Evolutionary conservation across 2,888 invertebrate genomes (phyloP).

Genomic region (Erynnis tages): DNA sequence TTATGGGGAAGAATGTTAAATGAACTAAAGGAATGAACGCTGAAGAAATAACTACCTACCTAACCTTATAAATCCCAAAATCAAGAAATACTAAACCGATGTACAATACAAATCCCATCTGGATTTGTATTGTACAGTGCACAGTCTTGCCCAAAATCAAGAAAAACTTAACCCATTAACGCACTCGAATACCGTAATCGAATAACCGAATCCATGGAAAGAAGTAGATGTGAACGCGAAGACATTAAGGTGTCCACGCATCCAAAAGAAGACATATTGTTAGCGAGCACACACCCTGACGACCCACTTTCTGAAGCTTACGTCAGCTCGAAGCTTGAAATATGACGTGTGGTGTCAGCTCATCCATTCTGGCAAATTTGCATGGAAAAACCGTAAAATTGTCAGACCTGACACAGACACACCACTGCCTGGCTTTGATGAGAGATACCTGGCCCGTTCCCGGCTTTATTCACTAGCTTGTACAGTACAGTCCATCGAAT

Average conservation of each 20-base stretch:
- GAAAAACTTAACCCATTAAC: no score
- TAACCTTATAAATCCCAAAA: no score
- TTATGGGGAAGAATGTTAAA: no score
- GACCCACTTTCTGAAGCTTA: slow-evolving; percentile 28
- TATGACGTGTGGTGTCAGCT: slow-evolving; percentile 50
- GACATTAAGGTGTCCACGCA: slow-evolving; percentile 3
- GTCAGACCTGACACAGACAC: slow-evolving; percentile 55
- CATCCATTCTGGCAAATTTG: slow-evolving; percentile 58
- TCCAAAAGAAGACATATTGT: slow-evolving; percentile 7
- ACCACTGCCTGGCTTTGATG: slow-evolving; percentile 36
- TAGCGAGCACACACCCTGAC: slow-evolving; percentile 15
- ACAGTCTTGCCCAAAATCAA: no score
- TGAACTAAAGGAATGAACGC: no score
- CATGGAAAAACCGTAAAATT: slow-evolving; percentile 61
- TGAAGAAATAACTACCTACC: no score
- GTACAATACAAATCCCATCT: no score
- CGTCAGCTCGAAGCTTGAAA: slow-evolving; percentile 44
- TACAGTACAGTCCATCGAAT: no score
- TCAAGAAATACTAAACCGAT: no score
- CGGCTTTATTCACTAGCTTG: background rate
- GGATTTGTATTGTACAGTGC: no score
- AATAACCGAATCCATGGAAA: no score
- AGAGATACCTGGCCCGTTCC: slow-evolving; percentile 10
- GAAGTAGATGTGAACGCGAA: background rate
- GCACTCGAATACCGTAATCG: no score